Evolutionary conservation across 2,113 vertebrate species (phyloP).

Genomic region (Ramphastos sulfuratus): DNA sequence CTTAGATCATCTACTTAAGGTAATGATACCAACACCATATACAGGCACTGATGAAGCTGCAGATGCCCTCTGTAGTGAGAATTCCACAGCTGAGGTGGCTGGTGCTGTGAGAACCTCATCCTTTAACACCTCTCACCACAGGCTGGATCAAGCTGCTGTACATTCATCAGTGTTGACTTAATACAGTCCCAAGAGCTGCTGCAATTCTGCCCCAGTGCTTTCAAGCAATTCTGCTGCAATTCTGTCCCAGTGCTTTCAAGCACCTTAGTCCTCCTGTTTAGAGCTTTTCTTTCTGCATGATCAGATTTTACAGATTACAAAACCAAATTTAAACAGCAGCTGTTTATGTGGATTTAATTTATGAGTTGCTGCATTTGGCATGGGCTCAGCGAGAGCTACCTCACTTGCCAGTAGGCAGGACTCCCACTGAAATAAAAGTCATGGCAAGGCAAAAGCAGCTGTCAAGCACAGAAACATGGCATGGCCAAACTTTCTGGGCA

Average conservation of each 20-base stretch:
- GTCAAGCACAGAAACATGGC: not conserved
- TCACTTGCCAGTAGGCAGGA: not conserved
- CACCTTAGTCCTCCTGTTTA: not conserved
- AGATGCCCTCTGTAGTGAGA: not conserved
- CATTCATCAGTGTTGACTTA: not conserved
- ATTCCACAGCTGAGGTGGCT: not conserved
- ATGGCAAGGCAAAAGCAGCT: not conserved
- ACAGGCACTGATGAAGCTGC: too few relatives aligned
- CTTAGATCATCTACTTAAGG: not conserved
- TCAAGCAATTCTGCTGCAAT: not conserved
- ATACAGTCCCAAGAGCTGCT: not conserved
- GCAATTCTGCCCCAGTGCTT: not conserved
- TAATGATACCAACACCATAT: not conserved
- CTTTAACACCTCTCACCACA: not conserved
- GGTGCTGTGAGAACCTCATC: not conserved
- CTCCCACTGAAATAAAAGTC: not conserved
- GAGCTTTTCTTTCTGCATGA: not conserved
- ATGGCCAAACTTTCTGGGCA: not conserved
- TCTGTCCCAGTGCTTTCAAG: fast-evolving
- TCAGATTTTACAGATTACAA: not conserved
- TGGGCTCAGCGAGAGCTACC: too few relatives aligned
- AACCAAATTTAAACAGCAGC: not conserved
- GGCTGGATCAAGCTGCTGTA: not conserved
- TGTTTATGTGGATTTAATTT: not conserved
- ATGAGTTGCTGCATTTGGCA: not conserved